Percentiles rank a stretch among this genome's conserved stretches.
Evolutionary conservation across 1,140 invertebrate species (phyloP).

Genomic region (Diploscapter pachys): DNA sequence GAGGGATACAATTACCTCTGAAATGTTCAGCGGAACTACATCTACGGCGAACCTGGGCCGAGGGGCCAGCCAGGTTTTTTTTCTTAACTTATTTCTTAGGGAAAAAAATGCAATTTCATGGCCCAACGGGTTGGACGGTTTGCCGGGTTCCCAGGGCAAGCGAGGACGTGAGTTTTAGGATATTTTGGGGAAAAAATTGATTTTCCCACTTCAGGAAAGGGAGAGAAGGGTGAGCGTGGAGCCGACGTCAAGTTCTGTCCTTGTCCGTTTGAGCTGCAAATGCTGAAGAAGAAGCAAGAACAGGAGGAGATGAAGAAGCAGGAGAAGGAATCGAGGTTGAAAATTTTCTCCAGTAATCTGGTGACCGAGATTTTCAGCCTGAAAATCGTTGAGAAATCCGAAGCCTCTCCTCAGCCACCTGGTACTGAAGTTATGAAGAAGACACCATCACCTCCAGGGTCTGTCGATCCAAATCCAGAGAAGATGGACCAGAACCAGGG

Average conservation of each 20-base stretch:
- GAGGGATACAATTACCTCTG: background rate
- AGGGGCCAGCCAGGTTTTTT: constrained; percentile 9
- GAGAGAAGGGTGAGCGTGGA: constrained; percentile 22
- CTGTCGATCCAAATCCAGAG: too few species aligned
- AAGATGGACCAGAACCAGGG: too few species aligned
- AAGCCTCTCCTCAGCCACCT: too few species aligned
- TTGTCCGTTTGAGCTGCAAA: constrained; percentile 32
- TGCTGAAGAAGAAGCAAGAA: constrained; percentile 5
- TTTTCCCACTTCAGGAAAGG: constrained; percentile 7
- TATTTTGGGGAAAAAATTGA: background rate
- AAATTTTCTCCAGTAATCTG: too few species aligned
- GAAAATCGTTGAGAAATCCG: too few species aligned
- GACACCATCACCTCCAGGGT: too few species aligned
- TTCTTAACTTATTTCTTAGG: too few species aligned
- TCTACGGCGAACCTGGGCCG: constrained; percentile 33
- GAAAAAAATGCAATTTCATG: background rate
- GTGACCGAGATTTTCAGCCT: too few species aligned
- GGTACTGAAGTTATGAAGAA: too few species aligned
- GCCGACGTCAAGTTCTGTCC: constrained; percentile 41
- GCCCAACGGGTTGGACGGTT: constrained; percentile 33
- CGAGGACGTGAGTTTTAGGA: constrained; percentile 7
- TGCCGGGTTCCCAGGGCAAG: constrained; percentile 26
- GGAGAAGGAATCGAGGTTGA: too few species aligned
- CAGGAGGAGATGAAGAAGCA: too few species aligned
- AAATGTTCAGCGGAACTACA: constrained; percentile 34